Conservation (phyloP, 2,113 vertebrate species). For the Puffinus mauretanicus region DNA sequence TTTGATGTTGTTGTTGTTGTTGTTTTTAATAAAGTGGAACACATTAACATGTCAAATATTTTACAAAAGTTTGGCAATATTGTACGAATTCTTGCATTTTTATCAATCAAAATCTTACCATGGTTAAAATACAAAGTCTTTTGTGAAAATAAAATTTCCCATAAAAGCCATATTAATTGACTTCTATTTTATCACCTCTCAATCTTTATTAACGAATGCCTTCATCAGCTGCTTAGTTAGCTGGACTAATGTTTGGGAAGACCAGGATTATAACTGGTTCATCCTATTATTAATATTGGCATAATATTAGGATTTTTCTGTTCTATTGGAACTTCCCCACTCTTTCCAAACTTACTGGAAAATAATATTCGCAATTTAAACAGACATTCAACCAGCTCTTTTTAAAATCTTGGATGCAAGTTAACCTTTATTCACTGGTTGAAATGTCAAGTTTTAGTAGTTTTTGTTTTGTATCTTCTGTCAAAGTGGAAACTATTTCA, state of each 20-base stretch:
- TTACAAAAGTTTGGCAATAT: background rate
- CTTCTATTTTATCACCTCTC: background rate
- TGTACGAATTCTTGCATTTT: background rate
- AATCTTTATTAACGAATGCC: background rate
- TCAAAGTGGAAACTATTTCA: slow-evolving; percentile 49
- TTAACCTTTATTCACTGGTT: slow-evolving; percentile 23
- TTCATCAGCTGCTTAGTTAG: background rate
- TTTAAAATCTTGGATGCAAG: slow-evolving; percentile 3
- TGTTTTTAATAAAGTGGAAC: background rate
- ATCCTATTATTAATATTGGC: slow-evolving; percentile 6
- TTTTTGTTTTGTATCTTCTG: slow-evolving; percentile 27
- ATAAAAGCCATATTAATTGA: background rate
- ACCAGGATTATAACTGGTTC: background rate
- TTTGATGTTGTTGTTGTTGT: background rate
- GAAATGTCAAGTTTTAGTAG: slow-evolving; percentile 53
- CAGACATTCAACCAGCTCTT: background rate
- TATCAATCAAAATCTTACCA: background rate
- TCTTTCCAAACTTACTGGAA: slow-evolving; percentile 35
- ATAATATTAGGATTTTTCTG: background rate
- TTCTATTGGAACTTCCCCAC: background rate
- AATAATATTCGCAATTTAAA: slow-evolving; percentile 1
- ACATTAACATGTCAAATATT: background rate
- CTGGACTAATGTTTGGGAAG: background rate
- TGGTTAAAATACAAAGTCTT: background rate
- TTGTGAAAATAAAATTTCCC: background rate